Base-by-base conservation (phyloP, 2,797 vertebrate genomes). In the Pelochelys cantorii region DNA sequence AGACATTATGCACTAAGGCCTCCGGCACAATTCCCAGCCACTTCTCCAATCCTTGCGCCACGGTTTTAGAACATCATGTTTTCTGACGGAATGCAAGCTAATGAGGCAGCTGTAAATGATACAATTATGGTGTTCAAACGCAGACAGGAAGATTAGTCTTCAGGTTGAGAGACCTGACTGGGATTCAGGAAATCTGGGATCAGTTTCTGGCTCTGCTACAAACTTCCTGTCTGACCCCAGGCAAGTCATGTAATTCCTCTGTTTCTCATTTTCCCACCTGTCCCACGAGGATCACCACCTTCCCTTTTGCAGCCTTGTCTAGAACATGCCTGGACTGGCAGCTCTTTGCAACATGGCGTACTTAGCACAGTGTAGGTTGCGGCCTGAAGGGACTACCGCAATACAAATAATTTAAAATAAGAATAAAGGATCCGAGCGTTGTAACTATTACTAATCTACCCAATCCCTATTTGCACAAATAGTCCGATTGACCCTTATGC, bases 1-100 rank as follows among this genome's bases (percentile, higher is more conserved):
- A 83, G 3, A 17, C 20, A 17, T 92, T 86, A 81, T 56, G 55
- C 53, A 20, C 10, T 68, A 86, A 3, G 82, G 5, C 0, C 0
- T 65, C 85, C 42, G 17, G 56, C 87, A 85, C 17, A 82, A 0
- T 29, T 88, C 86, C 31, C 71, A 88, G 89, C 80, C 89, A 84
- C 84, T 31, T 17, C 15, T 11, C n/a, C 86, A 54, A 71, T 59
- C 75, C 48, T 71, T 22, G 20, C 34, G 60, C 34, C 62, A 55
- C 37, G 18, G 18, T 25, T 62, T 42, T 27, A 0, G 0, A 89
- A 92, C 2, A 2, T 42, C 88, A 31, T 13, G 23, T 48, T 83
- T 92, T 3, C 42, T n/a, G 84, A 81, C 42, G 55, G 95, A 83
- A 77, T 71, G n/a, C n/a, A 71, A 34, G 65, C 18, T 37, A 34